Base-by-base conservation (phyloP, 2,888 invertebrate species). In the Hypercompe scribonia region DNA sequence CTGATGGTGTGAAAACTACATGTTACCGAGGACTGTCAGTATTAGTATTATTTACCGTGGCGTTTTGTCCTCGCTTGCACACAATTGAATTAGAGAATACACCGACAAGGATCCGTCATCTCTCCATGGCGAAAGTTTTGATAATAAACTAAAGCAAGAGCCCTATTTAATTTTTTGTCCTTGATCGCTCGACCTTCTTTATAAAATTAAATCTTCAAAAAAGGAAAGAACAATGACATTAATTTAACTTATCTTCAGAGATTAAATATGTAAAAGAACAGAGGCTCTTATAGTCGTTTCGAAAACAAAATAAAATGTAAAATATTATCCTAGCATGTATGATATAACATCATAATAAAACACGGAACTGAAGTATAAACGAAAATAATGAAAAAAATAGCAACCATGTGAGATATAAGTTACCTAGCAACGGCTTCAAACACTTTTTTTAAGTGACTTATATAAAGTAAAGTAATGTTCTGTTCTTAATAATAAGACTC, bases 61-160 rank as follows among this genome's bases (percentile, higher is more conserved):
- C 87, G 89, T 90, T 90, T 89, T 89, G 87, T 86, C 84, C 88
- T 86, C 84, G 84, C 87, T 90, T 86, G 82, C 87, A 86, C 87
- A 89, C 90, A 92, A 93, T 93, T 92, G 90, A 92, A 92, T 93
- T 91, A 90, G 86, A 91, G 90, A 90, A 91, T 92, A 91, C 90
- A 91, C 84, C 86, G 86, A 86, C 89, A 88, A 91, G 86, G 88
- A 90, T 89, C 87, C 89, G 89, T 91, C 93, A 91, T 92, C 90
- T 91, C 89, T 85, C 88, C 87, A 82, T 88, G 89, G 90, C 89
- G 88, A 91, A 92, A 92, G 88, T 92, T 93, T 90, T 90, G 90
- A 91, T 90, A 91, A 90, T 91, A 92, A 91, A 81, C 71, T 86
- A 87, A 80, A 84, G 90, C 89, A 89, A 88, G 87, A 73, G 78